Evolutionary conservation across 2,888 invertebrate genomes (phyloP).

Genomic region (Zeuzera pyrina): DNA sequence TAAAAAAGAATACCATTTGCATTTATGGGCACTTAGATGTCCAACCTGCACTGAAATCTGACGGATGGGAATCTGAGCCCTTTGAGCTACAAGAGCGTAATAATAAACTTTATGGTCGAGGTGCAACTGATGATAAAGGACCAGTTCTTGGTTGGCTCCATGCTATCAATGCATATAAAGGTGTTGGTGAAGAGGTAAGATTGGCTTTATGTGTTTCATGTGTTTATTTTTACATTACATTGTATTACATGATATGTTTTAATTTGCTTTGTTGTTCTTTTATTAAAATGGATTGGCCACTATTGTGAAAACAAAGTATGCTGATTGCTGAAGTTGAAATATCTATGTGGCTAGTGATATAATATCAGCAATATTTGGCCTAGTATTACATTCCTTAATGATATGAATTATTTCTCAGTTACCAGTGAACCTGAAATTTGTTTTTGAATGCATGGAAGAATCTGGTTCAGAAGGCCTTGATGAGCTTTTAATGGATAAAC

Average conservation of each 20-base stretch:
- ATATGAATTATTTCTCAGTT: too few species aligned
- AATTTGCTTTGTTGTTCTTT: too few species aligned
- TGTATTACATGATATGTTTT: too few species aligned
- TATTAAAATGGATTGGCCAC: too few species aligned
- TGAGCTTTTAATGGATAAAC: slow-evolving; percentile 76
- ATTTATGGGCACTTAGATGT: slow-evolving; percentile 99
- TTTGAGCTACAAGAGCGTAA: slow-evolving; percentile 91
- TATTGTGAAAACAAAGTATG: too few species aligned
- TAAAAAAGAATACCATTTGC: slow-evolving; percentile 91
- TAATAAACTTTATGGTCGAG: slow-evolving; percentile 92
- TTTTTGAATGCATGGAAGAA: slow-evolving; percentile 99
- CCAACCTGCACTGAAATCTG: slow-evolving; percentile 92
- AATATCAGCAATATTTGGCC: background rate
- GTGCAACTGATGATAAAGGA: slow-evolving; percentile 95
- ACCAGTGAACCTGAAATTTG: slow-evolving; percentile 88
- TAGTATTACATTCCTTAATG: slow-evolving; percentile 6
- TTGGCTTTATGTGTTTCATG: background rate
- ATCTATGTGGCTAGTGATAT: slow-evolving; percentile 19
- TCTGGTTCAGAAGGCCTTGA: slow-evolving; percentile 97
- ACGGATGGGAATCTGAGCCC: slow-evolving; percentile 97
- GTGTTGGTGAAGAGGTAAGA: slow-evolving; percentile 73
- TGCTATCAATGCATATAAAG: slow-evolving; percentile 90
- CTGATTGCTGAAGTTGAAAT: background rate
- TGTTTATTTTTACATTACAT: too few species aligned
- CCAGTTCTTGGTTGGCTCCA: slow-evolving; percentile 97